Evolutionary conservation across 2,113 vertebrate species (phyloP).

Genomic region (Steatornis caripensis): DNA sequence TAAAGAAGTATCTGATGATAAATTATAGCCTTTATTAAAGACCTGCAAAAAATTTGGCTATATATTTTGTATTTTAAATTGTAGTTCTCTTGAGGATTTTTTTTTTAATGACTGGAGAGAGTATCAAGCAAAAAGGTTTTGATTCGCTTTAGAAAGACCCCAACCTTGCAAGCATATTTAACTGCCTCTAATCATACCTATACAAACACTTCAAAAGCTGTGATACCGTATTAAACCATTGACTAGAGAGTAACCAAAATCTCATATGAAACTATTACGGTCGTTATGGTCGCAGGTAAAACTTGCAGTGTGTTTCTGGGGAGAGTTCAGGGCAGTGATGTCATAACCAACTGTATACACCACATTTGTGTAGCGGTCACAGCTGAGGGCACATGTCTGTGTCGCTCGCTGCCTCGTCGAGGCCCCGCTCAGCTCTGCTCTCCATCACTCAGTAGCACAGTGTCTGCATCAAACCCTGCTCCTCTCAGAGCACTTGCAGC

Average conservation of each 20-base stretch:
- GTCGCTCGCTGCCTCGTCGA: background rate
- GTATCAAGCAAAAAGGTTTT: background rate
- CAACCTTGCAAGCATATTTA: background rate
- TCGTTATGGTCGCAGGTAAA: background rate
- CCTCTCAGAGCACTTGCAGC: background rate
- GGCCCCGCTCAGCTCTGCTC: background rate
- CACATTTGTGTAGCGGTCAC: accelerated
- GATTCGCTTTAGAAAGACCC: background rate
- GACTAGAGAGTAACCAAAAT: background rate
- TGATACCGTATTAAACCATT: background rate
- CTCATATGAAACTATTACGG: background rate
- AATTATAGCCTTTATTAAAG: background rate
- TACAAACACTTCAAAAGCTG: background rate
- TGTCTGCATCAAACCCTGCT: background rate
- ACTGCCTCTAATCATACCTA: background rate
- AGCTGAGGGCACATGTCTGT: accelerated
- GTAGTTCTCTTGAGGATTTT: background rate
- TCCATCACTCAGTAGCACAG: background rate
- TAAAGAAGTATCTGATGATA: background rate
- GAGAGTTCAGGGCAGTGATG: background rate
- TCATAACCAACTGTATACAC: accelerated
- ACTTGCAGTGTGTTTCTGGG: background rate
- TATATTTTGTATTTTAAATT: background rate
- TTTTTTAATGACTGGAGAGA: too few species aligned
- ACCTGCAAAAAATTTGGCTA: background rate